Evolutionary conservation across 2,113 vertebrate genomes (phyloP).

Genomic region (Brachionichthys hirsutus): DNA sequence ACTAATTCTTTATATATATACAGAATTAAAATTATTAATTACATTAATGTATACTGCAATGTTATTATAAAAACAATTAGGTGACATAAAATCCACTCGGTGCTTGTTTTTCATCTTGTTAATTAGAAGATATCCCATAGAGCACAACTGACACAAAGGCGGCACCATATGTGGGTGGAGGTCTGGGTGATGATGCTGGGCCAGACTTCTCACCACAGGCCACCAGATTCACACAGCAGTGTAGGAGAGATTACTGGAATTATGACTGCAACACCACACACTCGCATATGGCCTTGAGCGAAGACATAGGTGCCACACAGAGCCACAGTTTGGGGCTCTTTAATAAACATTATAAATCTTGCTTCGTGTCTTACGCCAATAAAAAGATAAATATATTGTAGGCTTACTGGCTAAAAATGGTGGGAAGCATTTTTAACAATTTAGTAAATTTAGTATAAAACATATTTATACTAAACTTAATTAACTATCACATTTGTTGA

Average conservation of each 20-base stretch:
- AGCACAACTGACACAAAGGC: constrained; percentile 70
- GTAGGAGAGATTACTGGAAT: constrained; percentile 56
- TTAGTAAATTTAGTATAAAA: no score
- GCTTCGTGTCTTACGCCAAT: no score
- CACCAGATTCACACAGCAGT: constrained; percentile 67
- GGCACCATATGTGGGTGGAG: constrained; percentile 68
- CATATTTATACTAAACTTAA: no score
- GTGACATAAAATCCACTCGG: constrained; percentile 39
- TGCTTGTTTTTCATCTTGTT: constrained; percentile 68
- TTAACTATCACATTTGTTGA: no score
- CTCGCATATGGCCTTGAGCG: constrained; percentile 34
- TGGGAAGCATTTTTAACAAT: no score
- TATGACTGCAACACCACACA: constrained; percentile 45
- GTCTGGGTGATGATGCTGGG: constrained; percentile 58
- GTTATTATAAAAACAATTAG: no score
- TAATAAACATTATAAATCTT: no score
- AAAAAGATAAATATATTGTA: no score
- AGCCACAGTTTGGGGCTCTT: neutral
- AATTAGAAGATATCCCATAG: constrained; percentile 70
- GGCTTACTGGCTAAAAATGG: no score
- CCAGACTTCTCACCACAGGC: constrained; percentile 68
- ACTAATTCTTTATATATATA: no score
- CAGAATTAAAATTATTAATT: no score
- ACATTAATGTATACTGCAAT: no score
- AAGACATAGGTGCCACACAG: constrained; percentile 28